Evolutionary conservation across 2,113 vertebrate genomes (phyloP).

Genomic region (Bucco capensis): DNA sequence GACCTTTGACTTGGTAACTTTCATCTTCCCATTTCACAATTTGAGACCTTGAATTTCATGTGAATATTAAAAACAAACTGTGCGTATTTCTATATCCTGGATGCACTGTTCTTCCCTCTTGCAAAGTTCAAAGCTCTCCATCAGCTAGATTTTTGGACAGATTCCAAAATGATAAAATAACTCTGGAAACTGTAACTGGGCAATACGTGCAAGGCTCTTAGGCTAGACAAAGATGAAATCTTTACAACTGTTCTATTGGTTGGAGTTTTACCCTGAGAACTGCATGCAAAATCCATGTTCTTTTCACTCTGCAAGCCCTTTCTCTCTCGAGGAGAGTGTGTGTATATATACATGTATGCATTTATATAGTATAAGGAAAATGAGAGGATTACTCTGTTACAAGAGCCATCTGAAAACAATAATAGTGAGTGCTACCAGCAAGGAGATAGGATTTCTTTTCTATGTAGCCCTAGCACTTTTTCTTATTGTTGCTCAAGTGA

Average conservation of each 20-base stretch:
- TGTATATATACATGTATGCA: accelerated
- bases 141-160: not conserved
- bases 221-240: not conserved
- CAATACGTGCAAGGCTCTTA: not conserved
- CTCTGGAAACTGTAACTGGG: not conserved
- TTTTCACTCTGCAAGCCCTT: not conserved
- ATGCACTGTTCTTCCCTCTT: not conserved
- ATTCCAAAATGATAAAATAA: not conserved
- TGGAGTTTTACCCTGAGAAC: not conserved
- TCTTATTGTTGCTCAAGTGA: not conserved
- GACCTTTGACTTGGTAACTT: not conserved
- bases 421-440: not conserved
- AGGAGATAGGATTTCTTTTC: not conserved
- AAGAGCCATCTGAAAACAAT: not conserved
- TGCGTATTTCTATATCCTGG: not conserved
- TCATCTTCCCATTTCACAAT: not conserved
- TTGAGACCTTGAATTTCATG: not conserved
- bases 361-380: not conserved
- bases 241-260: not conserved
- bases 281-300: not conserved
- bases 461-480: not conserved
- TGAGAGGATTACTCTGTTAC: no score
- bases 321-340: not conserved
- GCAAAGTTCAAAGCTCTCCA: not conserved
- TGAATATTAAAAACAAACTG: not conserved